Evolutionary conservation across 2,113 vertebrate species (phyloP).

Genomic region (Canis aureus): DNA sequence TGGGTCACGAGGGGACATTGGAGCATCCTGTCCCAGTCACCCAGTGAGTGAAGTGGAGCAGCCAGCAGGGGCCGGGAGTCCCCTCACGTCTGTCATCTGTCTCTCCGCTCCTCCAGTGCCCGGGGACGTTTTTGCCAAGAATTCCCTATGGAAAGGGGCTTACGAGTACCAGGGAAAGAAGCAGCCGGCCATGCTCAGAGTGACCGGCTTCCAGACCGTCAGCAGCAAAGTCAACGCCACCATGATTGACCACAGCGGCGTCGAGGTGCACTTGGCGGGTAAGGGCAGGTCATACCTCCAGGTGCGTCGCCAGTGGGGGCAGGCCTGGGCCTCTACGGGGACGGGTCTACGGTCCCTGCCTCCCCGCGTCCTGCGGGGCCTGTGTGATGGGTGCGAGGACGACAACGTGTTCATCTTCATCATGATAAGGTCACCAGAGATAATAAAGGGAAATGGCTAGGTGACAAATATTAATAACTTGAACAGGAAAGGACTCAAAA

Average conservation of each 20-base stretch:
- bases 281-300: conserved; percentile 41
- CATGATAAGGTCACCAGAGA: not conserved
- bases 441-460: not conserved
- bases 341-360: not conserved
- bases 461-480: not conserved
- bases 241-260: conserved; percentile 96
- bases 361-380: fast-evolving
- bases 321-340: not conserved
- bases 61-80: not conserved
- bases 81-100: not conserved
- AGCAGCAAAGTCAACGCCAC: conserved; percentile 96
- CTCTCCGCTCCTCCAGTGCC: conserved; percentile 90
- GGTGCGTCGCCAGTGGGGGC: too few relatives aligned
- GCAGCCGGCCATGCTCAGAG: conserved; percentile 97
- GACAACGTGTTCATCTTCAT: not conserved
- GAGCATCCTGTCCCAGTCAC: too few relatives aligned
- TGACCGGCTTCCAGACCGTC: conserved; percentile 93
- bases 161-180: conserved; percentile 98
- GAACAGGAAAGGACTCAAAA: not conserved
- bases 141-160: conserved; percentile 98
- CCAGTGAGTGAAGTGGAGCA: not conserved
- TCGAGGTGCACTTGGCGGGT: conserved; percentile 96
- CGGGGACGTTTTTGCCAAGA: conserved; percentile 95
- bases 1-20: not conserved
- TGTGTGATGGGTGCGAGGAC: not conserved